phyloP scores from a whole-genome alignment of 2,888 invertebrate species.

The Drosophila fulvimacula region DNA sequence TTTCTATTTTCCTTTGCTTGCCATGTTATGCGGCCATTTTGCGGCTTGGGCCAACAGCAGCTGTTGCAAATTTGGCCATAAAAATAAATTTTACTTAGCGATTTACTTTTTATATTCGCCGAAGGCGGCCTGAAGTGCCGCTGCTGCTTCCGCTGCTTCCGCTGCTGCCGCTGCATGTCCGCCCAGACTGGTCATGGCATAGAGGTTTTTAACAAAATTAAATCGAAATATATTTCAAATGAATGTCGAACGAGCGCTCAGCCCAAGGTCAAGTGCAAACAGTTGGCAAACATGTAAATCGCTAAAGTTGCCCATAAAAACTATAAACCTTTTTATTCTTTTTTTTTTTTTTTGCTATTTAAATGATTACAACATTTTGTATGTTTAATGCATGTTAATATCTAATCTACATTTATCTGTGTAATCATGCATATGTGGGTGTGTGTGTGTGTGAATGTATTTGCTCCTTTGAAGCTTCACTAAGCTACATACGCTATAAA shows the following conservation, averaged over 20 bases:
- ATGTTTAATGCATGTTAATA: slow-evolving; percentile 2
- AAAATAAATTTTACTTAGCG: slow-evolving; percentile 72
- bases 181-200: slow-evolving; percentile 5
- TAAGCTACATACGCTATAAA: too few species aligned
- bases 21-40: slow-evolving; percentile 69
- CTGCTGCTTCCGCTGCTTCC: too few species aligned
- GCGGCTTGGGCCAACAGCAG: slow-evolving; percentile 50
- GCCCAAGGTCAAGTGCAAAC: slow-evolving; percentile 48
- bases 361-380: neutral
- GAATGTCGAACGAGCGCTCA: slow-evolving; percentile 29
- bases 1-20: slow-evolving; percentile 23
- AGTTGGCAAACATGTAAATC: slow-evolving; percentile 1
- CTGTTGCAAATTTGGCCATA: slow-evolving; percentile 71
- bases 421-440: neutral
- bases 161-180: too few species aligned
- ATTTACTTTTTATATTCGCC: slow-evolving; percentile 53
- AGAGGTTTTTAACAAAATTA: slow-evolving; percentile 65
- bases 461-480: too few species aligned
- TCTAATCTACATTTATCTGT: neutral
- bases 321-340: neutral
- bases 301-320: neutral
- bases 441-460: neutral
- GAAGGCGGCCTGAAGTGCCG: slow-evolving; percentile 10
- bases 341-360: neutral
- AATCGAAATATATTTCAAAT: slow-evolving; percentile 49